Evolutionary conservation across 2,888 invertebrate species (phyloP), one percentile per base, ranked within the genome.

Genomic region (Coenonympha arcania): DNA sequence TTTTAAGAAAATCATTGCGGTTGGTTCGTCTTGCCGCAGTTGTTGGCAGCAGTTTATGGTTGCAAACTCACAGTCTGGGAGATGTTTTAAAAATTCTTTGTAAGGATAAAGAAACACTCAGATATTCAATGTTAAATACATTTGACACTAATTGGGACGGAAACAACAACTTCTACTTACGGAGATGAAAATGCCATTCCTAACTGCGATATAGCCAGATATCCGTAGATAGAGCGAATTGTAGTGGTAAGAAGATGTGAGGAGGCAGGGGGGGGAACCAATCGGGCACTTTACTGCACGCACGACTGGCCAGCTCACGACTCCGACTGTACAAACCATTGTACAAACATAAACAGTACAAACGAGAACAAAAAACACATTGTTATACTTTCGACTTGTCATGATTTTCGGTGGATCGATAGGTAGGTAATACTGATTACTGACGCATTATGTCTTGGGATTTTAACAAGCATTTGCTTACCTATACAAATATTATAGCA

Each of bases 261-360:
- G 53, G 49, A 62, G 65, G 57, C 57, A 34, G 59, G 50, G 63
- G 55, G 59, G 50, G 63, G 55, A 66, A 69, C 65, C 72, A 75
- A 74, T 78, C 73, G 73, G 72, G 69, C 70, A 71, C 73, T 74
- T 75, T 69, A 68, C 65, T 74, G 71, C 76, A 81, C 79, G 81
- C 82, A 81, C 81, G 81, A 79, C 73, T 79, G 73, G 62, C 67
- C 68, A 68, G 62, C 61, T 76, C 76, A 76, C 69, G 69, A 76
- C 70, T 73, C 60, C 66, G 65, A 69, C 34, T 41, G 66, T 71
- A 71, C 70, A 72, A 52, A n/a, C n/a, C n/a, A n/a, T n/a, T n/a
- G n/a, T n/a, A n/a, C n/a, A n/a, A n/a, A n/a, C n/a, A n/a, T n/a
- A n/a, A n/a, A 57, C 49, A 54, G 48, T 52, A 65, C 54, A 61